Conservation (phyloP, 2,797 vertebrate genomes). For the Mionectes olivaceus region DNA sequence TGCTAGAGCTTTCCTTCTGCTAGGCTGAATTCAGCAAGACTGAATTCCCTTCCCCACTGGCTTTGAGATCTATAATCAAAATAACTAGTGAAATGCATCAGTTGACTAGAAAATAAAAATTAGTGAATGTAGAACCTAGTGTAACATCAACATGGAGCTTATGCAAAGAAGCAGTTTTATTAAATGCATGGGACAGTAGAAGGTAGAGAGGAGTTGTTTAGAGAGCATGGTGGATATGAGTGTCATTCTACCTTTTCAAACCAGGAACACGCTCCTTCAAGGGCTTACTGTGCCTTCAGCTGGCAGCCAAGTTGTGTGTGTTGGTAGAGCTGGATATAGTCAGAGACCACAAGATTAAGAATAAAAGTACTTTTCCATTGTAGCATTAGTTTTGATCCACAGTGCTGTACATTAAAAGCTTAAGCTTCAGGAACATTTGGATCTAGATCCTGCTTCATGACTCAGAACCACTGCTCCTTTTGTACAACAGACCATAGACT, state of each 20-base stretch:
- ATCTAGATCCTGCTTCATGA: not conserved
- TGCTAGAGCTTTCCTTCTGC: not conserved
- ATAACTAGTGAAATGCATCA: not conserved
- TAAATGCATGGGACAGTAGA: not conserved
- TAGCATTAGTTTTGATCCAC: not conserved
- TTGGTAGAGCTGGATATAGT: not conserved
- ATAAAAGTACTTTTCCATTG: not conserved
- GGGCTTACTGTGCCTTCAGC: not conserved
- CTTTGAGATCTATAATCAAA: not conserved
- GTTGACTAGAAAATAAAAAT: not conserved
- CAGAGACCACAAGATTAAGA: not conserved
- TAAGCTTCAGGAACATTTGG: not conserved
- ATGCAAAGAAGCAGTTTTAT: not conserved
- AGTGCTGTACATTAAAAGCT: not conserved
- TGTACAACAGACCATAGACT: not conserved
- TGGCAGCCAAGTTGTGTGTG: accelerated
- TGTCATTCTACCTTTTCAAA: not conserved
- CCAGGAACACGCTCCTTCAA: not conserved
- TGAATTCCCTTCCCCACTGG: not conserved
- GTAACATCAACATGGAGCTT: not conserved
- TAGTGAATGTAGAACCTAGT: not conserved
- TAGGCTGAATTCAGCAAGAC: not conserved
- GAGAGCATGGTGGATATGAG: not conserved
- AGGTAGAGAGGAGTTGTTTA: not conserved
- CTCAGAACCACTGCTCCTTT: not conserved